Evolutionary conservation across 2,797 vertebrate genomes (phyloP).

Genomic region (Dromococcyx pavoninus): DNA sequence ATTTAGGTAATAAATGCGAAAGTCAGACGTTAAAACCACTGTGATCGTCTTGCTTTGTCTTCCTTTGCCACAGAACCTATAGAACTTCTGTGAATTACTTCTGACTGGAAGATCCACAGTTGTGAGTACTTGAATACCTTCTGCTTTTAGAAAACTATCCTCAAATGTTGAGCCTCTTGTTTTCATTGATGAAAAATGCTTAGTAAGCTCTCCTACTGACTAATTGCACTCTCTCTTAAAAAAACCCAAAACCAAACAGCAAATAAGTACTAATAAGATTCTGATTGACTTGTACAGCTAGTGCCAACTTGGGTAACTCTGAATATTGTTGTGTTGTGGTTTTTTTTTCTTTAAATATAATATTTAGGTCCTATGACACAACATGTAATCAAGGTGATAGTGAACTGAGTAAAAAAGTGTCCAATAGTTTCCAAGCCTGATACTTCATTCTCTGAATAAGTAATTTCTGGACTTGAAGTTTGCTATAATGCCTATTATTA

Average conservation of each 20-base stretch:
- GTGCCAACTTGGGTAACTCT: not conserved
- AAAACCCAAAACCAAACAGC: not conserved
- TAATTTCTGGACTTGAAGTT: not conserved
- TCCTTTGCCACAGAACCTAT: not conserved
- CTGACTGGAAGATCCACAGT: not conserved
- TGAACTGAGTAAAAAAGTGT: not conserved
- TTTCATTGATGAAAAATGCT: not conserved
- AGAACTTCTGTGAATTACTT: not conserved
- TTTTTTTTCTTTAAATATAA: not conserved
- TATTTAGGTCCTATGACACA: not conserved
- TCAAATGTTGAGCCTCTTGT: not conserved
- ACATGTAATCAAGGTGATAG: not conserved
- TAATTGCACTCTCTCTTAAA: not conserved
- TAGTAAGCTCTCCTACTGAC: not conserved
- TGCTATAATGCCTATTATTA: not conserved
- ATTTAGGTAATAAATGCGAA: not conserved
- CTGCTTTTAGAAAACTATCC: not conserved
- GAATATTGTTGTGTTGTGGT: not conserved
- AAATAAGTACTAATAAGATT: not conserved
- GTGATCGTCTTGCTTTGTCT: not conserved
- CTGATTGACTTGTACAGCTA: not conserved
- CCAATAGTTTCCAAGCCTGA: not conserved
- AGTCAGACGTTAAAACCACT: not conserved
- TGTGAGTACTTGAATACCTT: not conserved
- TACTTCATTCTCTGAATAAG: not conserved